Evolutionary conservation across 1,140 invertebrate species (phyloP).

Genomic region (Contarinia nasturtii): DNA sequence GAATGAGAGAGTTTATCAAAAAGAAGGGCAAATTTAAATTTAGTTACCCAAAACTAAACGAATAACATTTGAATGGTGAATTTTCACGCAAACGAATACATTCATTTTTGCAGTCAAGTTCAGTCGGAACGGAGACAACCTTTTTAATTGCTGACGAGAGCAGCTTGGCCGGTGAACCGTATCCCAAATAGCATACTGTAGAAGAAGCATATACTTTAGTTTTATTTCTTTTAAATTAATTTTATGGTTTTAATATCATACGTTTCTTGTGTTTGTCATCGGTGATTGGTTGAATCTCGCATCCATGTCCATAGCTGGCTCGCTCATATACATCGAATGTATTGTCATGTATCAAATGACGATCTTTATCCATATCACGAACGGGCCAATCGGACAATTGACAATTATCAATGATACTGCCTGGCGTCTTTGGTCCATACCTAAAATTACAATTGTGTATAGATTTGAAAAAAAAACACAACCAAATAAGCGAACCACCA

Average conservation of each 20-base stretch:
- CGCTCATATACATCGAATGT: constrained; percentile 55
- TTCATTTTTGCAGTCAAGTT: constrained; percentile 45
- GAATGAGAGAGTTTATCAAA: background rate
- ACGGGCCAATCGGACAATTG: constrained; percentile 50
- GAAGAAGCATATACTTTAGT: constrained; percentile 5
- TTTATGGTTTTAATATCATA: constrained; percentile 9
- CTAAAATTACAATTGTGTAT: constrained; percentile 19
- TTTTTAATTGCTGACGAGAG: constrained; percentile 40
- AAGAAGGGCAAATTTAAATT: background rate
- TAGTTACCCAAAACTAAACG: constrained; percentile 45
- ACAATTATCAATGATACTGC: constrained; percentile 44
- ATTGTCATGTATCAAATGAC: constrained; percentile 33
- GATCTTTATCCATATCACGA: constrained; percentile 34
- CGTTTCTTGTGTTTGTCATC: constrained; percentile 26
- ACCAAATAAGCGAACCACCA: background rate
- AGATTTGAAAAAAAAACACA: background rate
- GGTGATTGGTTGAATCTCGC: constrained; percentile 37
- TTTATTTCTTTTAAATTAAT: background rate
- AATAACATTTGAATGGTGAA: constrained; percentile 43
- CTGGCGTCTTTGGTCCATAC: constrained; percentile 38
- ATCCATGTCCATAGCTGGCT: constrained; percentile 57
- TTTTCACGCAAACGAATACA: constrained; percentile 36
- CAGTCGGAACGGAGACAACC: constrained; percentile 34
- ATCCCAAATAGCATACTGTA: constrained; percentile 52
- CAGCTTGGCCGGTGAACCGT: constrained; percentile 45